phyloP scores from a whole-genome alignment of 2,888 invertebrate species.

The Listrodromus nycthemerus region DNA sequence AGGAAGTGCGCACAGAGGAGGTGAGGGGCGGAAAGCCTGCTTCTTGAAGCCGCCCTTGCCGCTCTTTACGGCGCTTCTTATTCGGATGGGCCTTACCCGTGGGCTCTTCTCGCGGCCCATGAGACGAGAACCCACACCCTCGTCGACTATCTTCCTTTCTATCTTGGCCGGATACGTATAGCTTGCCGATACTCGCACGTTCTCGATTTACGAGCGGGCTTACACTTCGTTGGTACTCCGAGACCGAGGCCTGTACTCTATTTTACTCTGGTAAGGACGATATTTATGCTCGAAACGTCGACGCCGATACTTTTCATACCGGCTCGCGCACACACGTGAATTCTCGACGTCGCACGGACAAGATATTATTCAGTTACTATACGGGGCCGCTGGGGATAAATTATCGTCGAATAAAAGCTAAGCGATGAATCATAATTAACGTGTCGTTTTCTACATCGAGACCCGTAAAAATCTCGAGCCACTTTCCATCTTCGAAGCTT shows the following conservation, averaged over 20 bases:
- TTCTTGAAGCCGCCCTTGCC: slow-evolving; percentile 16
- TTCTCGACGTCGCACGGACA: background rate
- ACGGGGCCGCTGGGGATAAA: background rate
- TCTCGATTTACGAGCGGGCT: slow-evolving; percentile 66
- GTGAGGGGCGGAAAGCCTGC: background rate
- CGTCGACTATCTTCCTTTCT: background rate
- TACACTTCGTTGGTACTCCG: slow-evolving; percentile 61
- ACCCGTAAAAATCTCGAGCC: background rate
- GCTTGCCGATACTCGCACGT: slow-evolving; percentile 62
- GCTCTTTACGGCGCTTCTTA: slow-evolving; percentile 12
- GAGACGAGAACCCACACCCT: slow-evolving; percentile 24
- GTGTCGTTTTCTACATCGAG: slow-evolving; percentile 10
- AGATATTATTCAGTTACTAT: slow-evolving; percentile 38
- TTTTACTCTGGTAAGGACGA: slow-evolving; percentile 63
- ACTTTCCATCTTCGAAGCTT: background rate
- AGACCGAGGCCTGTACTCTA: slow-evolving; percentile 63
- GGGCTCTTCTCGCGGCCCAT: slow-evolving; percentile 39
- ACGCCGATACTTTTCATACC: slow-evolving; percentile 46
- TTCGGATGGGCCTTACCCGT: slow-evolving; percentile 9
- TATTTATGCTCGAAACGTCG: slow-evolving; percentile 66
- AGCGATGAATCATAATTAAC: slow-evolving; percentile 68
- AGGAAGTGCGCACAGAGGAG: slow-evolving; percentile 58
- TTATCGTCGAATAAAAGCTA: slow-evolving; percentile 39
- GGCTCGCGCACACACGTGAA: background rate
- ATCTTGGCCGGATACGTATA: slow-evolving; percentile 18